Evolutionary conservation across 37 sponge, comb jelly and placozoan species (phyloP), one percentile per base, ranked within the genome.

Genomic region (Lycopodina hypogea): DNA sequence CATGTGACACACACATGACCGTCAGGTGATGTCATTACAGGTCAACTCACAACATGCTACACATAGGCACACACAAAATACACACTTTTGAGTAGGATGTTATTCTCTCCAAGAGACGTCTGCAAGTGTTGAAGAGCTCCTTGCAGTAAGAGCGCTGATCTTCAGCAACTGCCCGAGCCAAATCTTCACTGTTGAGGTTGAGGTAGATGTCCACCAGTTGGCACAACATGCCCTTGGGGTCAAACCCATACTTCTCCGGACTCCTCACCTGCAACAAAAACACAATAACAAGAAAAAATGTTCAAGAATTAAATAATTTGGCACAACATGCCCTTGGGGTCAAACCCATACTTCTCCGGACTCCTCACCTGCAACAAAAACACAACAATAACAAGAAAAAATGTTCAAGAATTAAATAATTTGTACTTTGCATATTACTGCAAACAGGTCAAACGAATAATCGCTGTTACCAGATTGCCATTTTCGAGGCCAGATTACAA

Each of bases 131-230:
- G 72, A 96, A 93, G 53, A 96, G 84, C 24, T 96, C 97, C 60
- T 83, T 84, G 42, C 80, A 50, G 71, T 96, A 96, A 1, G 97
- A 96, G 17, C 97, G 68, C 66, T 95, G 91, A 81, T 97, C 98
- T 4, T 62, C 56, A 0, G 91, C 98, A 8, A 97, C 91, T 21
- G 98, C 95, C 21, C 76, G 64, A 12, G 91, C 83, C 34, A 97
- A 77, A n/a, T 35, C 81, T 1, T 87, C 74, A 32, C 91, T 63
- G 32, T 88, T 81, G 67, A 97, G 69, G 58, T 97, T 90, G 18
- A 97, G 87, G 78, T 97, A 97, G 69, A 97, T 90, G 75, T 97
- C 98, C 28, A 90, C 80, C 4, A 97, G 71, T 37, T 87, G 87
- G 33, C 75, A 52, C 45, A 97, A 83, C 57, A 97, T 72, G 0